A percentile compares a stretch with the other conserved stretches of the same genome.
Evolutionary conservation across 2,113 vertebrate genomes (phyloP).

Genomic region (Cichladusa arquata): DNA sequence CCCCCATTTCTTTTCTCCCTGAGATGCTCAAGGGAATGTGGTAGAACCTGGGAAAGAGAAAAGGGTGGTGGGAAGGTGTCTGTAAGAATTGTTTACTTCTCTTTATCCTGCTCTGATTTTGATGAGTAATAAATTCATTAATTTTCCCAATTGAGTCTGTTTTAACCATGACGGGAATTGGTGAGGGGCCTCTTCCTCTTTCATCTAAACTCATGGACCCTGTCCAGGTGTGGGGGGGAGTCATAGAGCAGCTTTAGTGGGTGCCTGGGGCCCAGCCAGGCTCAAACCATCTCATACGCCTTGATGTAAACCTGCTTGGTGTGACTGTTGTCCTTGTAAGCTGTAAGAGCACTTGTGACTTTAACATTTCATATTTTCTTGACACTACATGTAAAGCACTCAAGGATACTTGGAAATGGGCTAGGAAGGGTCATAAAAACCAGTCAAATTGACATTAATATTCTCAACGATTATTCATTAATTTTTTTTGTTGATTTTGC

Average conservation of each 20-base stretch:
- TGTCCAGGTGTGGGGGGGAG: background rate
- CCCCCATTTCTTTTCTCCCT: fast-evolving
- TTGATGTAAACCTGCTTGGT: background rate
- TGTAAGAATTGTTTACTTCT: background rate
- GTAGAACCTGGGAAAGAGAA: background rate
- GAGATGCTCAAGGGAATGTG: background rate
- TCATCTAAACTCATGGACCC: background rate
- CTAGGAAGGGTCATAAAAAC: background rate
- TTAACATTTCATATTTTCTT: background rate
- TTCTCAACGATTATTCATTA: background rate
- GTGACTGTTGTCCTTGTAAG: background rate
- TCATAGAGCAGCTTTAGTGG: background rate
- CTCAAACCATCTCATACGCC: background rate
- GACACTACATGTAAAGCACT: background rate
- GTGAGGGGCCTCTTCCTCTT: background rate
- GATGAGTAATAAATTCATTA: background rate
- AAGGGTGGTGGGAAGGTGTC: background rate
- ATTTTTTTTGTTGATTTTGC: background rate
- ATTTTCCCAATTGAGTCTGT: background rate
- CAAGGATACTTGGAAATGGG: background rate
- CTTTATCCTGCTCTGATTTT: background rate
- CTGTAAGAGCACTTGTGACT: background rate
- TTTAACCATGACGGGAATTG: background rate
- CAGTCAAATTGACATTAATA: background rate
- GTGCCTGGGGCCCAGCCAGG: background rate